Evolutionary conservation across 64 coral and sea anemone genomes (phyloP), one percentile per base, ranked within the genome.

Genomic region (Porites australiensis): DNA sequence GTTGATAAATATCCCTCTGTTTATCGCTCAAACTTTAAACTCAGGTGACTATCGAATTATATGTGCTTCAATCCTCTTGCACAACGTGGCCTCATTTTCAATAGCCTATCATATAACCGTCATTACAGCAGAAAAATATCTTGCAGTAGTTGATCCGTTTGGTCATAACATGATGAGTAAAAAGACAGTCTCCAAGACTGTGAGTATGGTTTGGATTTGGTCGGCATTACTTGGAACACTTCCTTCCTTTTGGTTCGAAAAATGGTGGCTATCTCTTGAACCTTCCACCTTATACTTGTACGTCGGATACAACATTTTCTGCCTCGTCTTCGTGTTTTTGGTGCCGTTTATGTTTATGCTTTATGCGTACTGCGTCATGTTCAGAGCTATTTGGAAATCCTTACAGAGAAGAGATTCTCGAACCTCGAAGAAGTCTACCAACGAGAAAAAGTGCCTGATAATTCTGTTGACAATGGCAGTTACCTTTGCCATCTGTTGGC

Each of bases 91-190:
- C 46, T 67, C 81, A 12, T 68, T 49, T 68, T 84, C 81, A 14
- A 64, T 84, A 9, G 81, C 81, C n/a, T 84, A 84, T 48, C 81
- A 84, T 60, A 84, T 84, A 48, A 84, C 81, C 12, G 81, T 63
- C 23, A 64, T 84, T 22, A 84, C 81, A 2, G 47, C 19, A 11
- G 81, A 84, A 1, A 84, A 84, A 19, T 84, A 84, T 13, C 44
- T 84, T 15, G 81, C 81, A 20, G 61, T 84, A 20, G 81, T 84
- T 15, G 68, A 84, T 18, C 81, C 81, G 2, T 84, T 84, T 84
- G 81, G 61, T 3, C 81, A 61, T 2, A 68, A 50, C 62, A 49
- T 84, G 81, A 69, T 64, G 62, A 84, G 62, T 47, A 69, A 50
- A 37, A 84, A 84, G 69, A 84, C 81, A 50, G 81, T 65, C 3